Evolutionary conservation across 2,888 invertebrate genomes (phyloP), one percentile per base, ranked within the genome.

Genomic region (Halictus quadricinctus): DNA sequence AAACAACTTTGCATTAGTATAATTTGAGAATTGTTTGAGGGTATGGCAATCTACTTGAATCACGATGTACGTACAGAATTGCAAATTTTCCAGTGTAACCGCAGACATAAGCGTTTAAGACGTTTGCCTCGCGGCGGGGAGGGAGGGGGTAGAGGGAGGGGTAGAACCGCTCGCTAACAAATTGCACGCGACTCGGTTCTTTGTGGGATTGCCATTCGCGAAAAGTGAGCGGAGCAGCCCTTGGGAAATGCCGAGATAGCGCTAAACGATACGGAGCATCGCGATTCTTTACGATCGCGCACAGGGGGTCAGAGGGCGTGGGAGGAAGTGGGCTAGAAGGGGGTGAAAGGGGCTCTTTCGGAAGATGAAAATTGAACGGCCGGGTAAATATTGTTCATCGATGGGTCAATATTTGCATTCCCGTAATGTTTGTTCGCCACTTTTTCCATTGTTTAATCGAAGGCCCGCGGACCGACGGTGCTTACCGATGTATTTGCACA

Each of bases 381-480:
- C 54, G 54, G 54, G 54, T 54, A 69, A 41, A 69, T 69, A 69
- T 69, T 69, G 43, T 69, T 69, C 36, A 41, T 43, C 12, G 10
- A 13, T 12, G 3, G 8, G 48, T 41, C 25, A 18, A 64, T 72
- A 25, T 58, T 74, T 48, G 50, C 5, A 50, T 46, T 29, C 36
- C 25, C 21, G 8, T 13, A 21, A 81, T 70, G 43, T 60, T 79
- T 50, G 41, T 36, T 25, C n/a, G 13, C 21, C 60, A 50, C 64
- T 21, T 46, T 43, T 54, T 66, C 43, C 72, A 4, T 46, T 29
- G 25, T 73, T 80, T 66, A 80, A 81, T 81, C 41, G 50, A 50
- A 21, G 46, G 54, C 46, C 7, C 4, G 36, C 25, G 6, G 12
- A 21, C 46, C 7, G 25, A 1, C n/a, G n/a, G 25, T 54, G 48